Percentiles rank a stretch among this genome's conserved stretches.
Conservation (phyloP, 2,113 vertebrate genomes). For the Hippocampus mohnikei region DNA sequence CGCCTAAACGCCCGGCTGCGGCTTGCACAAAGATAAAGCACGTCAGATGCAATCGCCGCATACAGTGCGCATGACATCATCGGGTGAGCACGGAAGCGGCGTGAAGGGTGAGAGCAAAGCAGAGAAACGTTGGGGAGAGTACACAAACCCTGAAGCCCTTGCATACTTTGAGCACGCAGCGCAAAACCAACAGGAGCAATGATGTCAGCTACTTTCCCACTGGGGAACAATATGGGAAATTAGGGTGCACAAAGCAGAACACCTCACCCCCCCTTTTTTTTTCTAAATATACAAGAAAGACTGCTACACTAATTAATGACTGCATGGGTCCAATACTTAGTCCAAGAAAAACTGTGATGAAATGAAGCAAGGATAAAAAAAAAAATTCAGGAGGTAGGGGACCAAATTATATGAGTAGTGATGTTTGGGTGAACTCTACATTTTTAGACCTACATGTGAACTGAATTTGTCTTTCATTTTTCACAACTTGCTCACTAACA, state of each 20-base stretch:
- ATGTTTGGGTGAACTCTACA: too few relatives aligned
- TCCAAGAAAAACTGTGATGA: neutral
- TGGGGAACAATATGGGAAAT: conserved; percentile 59
- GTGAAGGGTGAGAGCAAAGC: conserved; percentile 39
- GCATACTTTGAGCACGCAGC: conserved; percentile 62
- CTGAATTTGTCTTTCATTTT: too few relatives aligned
- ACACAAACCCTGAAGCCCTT: conserved; percentile 55
- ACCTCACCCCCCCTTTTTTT: conserved; percentile 29
- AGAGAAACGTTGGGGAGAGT: conserved; percentile 50
- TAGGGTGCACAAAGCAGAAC: conserved; percentile 45
- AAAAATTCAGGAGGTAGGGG: neutral
- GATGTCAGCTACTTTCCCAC: conserved; percentile 73
- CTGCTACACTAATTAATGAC: conserved; percentile 66
- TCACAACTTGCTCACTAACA: too few relatives aligned
- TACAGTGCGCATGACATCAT: conserved; percentile 72
- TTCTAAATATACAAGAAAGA: conserved; percentile 48
- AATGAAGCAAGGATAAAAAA: neutral
- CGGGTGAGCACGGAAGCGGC: conserved; percentile 35
- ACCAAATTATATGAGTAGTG: neutral
- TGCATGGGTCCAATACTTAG: conserved; percentile 22
- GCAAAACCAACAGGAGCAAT: conserved; percentile 58
- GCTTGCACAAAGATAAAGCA: conserved; percentile 78
- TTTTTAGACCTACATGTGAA: too few relatives aligned
- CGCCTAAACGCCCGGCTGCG: conserved; percentile 40
- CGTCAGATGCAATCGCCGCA: conserved; percentile 69